Evolutionary conservation across 2,888 invertebrate genomes (phyloP).

Genomic region (Calephelis perditalis): DNA sequence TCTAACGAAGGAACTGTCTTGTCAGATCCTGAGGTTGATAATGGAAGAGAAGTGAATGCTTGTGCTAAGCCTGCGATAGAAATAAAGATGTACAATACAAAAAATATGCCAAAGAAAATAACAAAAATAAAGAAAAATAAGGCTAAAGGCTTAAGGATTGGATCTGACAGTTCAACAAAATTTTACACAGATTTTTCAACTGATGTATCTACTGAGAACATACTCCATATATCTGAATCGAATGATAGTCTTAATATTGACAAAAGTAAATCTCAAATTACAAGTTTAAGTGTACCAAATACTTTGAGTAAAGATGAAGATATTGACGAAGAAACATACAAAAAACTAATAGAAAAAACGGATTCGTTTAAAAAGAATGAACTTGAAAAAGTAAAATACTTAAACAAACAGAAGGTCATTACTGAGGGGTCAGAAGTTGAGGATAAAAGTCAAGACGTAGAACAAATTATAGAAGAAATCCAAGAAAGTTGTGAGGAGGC

Average conservation of each 20-base stretch:
- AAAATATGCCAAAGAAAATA: slow-evolving; percentile 84
- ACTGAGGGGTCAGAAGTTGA: slow-evolving; percentile 63
- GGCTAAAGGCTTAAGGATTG: slow-evolving; percentile 70
- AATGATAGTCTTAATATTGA: slow-evolving; percentile 78
- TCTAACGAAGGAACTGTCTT: slow-evolving; percentile 46
- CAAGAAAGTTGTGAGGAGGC: slow-evolving; percentile 52
- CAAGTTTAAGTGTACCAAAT: slow-evolving; percentile 40
- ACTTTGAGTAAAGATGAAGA: slow-evolving; percentile 63
- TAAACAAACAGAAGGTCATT: slow-evolving; percentile 70
- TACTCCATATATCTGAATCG: slow-evolving; percentile 81
- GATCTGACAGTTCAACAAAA: slow-evolving; percentile 76
- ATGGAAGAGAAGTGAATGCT: slow-evolving; percentile 39
- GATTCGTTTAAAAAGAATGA: slow-evolving; percentile 76
- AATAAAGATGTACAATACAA: slow-evolving; percentile 81
- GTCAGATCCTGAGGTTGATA: slow-evolving; percentile 60
- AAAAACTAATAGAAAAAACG: slow-evolving; percentile 70
- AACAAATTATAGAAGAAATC: slow-evolving; percentile 38
- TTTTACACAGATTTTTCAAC: slow-evolving; percentile 82
- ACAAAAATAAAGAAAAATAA: slow-evolving; percentile 84
- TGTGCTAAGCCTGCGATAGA: slow-evolving; percentile 61
- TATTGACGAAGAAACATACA: slow-evolving; percentile 69
- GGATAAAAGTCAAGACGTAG: slow-evolving; percentile 45
- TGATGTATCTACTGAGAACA: slow-evolving; percentile 80
- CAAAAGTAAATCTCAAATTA: slow-evolving; percentile 43
- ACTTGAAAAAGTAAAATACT: slow-evolving; percentile 68